These are phyloP conservation scores for Tauraco erythrolophus DNA, from an alignment of 2,113 vertebrate species.

Conservation along the genomic window DNA sequence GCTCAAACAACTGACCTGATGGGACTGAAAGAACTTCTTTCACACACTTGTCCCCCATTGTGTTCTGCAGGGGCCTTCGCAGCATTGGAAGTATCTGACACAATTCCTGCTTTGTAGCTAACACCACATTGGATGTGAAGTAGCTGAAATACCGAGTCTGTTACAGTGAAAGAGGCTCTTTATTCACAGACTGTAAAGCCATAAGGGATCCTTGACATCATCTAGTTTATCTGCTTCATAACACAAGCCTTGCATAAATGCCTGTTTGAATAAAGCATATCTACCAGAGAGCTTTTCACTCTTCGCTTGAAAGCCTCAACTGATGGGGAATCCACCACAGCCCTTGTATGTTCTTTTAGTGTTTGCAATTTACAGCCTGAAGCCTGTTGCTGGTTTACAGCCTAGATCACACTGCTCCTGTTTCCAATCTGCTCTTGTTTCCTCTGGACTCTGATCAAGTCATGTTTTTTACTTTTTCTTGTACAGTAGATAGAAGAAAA, in stretches of 20 bases:
- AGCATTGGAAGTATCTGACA: conserved; percentile 6
- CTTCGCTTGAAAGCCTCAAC: background rate
- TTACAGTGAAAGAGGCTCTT: conserved; percentile 41
- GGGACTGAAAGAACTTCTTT: conserved; percentile 56
- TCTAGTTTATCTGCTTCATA: conserved; percentile 38
- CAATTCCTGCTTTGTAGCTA: conserved; percentile 64
- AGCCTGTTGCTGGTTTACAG: background rate
- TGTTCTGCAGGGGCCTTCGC: conserved; percentile 14
- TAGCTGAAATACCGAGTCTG: conserved; percentile 17
- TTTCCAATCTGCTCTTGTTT: conserved; percentile 27
- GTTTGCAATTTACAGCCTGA: background rate
- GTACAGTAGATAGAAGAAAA: background rate
- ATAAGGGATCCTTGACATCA: conserved; percentile 43
- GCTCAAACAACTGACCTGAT: conserved; percentile 36
- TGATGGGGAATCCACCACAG: background rate
- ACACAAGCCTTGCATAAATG: conserved; percentile 18
- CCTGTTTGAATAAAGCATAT: background rate
- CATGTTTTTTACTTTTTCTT: background rate
- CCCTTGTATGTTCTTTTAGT: background rate
- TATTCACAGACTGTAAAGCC: conserved; percentile 30
- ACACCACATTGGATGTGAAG: background rate
- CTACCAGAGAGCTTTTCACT: background rate
- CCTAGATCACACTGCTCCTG: background rate
- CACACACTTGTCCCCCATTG: conserved; percentile 22
- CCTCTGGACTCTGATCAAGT: background rate